Evolutionary conservation across 2,797 vertebrate genomes (phyloP), one percentile per base, ranked within the genome.

Genomic region (Erpetoichthys calabaricus): DNA sequence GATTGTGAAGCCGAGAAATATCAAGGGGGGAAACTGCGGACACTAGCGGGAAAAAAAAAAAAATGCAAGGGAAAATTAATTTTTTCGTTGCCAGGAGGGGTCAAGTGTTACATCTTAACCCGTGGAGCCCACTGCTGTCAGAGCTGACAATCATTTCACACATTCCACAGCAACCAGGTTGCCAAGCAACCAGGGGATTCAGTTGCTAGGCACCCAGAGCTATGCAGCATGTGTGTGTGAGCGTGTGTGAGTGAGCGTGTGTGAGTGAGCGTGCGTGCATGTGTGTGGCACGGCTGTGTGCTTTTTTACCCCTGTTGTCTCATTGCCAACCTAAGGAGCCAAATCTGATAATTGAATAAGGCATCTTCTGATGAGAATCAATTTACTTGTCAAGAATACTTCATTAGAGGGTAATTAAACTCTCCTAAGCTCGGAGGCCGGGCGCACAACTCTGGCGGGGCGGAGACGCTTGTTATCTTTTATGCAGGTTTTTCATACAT

Each of bases 191-290:
- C 80, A 74, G 80, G 80, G 64, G 77, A 80, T 81, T 73, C 66
- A 74, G 83, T 87, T 87, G 85, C 85, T 82, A 82, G 80, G 84
- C 82, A 86, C 82, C 80, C 65, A 78, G 81, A 81, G 80, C 82
- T 69, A 79, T 77, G 80, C 79, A 69, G 81, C 83, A 80, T 83
- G 75, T 81, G 54, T 45, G 55, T 46, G 51, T 43, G 42, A 56
- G 50, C 45, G 51, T 45, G 53, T 45, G 45, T 53, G 45, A 41
- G 45, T 53, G 25, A 25, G 25, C 25, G 25, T n/a, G n/a, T n/a
- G n/a, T 53, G 25, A 25, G 25, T 25, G 25, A n/a, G n/a, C n/a
- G n/a, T 56, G 55, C 53, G 47, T 44, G 47, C 47, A 51, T 55
- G 55, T 45, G 51, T 43, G 59, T 49, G 47, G 49, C 9, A 58